Conservation (phyloP, 92 coral and sea anemone genomes). For the Heliopora coerulea region DNA sequence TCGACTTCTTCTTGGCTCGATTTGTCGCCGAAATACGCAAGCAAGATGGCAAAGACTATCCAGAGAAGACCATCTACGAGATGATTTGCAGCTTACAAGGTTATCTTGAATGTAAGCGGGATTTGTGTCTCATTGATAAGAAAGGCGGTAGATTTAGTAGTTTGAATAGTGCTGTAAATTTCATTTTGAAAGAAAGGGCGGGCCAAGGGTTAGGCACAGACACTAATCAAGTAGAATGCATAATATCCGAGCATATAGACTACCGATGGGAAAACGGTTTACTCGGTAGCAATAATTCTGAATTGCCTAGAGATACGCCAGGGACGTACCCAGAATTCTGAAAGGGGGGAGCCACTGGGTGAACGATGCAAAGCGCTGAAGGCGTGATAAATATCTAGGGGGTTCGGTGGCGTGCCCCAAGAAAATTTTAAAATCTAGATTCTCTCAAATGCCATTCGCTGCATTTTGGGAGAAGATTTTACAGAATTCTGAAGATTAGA, state of each 20-base stretch:
- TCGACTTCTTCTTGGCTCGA: too few relatives aligned
- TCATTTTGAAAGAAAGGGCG: conserved; percentile 51
- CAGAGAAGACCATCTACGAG: too few relatives aligned
- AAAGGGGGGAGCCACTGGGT: too few relatives aligned
- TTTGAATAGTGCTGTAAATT: conserved; percentile 51
- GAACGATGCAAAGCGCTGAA: too few relatives aligned
- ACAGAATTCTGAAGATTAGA: too few relatives aligned
- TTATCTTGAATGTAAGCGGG: conserved; percentile 55
- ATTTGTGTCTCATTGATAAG: conserved; percentile 47
- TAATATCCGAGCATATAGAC: conserved; percentile 36
- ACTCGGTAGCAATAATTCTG: conserved; percentile 38
- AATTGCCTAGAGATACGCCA: conserved; percentile 46
- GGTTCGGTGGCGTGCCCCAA: too few relatives aligned
- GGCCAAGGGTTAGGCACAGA: conserved; percentile 45
- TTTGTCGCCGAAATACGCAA: conserved; percentile 8
- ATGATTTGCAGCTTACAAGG: too few relatives aligned
- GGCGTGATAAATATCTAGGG: too few relatives aligned
- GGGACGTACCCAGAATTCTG: too few relatives aligned
- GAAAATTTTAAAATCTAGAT: too few relatives aligned
- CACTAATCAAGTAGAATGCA: conserved; percentile 39
- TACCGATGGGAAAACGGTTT: conserved; percentile 45
- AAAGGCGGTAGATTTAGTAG: conserved; percentile 40
- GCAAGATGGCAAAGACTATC: conserved; percentile 47
- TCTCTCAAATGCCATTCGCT: too few relatives aligned
- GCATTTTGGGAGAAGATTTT: too few relatives aligned